Conservation (phyloP, 2,113 vertebrate species). For the Oxyura jamaicensis region DNA sequence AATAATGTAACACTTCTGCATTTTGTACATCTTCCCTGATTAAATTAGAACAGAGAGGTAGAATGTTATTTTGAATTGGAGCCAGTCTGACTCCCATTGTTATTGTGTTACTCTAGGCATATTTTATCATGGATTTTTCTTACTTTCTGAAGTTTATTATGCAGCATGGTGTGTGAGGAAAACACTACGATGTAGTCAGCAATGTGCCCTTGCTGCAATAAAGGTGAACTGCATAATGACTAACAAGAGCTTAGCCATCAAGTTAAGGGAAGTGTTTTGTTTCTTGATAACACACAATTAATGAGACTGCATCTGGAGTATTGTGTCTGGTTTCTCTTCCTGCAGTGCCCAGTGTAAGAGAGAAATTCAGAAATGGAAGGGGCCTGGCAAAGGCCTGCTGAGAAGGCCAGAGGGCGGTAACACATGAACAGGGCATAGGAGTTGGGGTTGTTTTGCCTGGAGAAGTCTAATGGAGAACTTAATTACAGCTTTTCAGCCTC, state of each 20-base stretch:
- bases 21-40: not conserved
- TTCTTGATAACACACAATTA: rapidly evolving
- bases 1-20: not conserved
- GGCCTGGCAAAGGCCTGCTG: not conserved
- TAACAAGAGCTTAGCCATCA: not conserved
- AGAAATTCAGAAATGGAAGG: not conserved
- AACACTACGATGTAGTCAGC: not conserved
- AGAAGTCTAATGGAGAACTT: not conserved
- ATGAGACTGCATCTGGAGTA: not conserved
- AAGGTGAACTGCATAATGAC: not conserved
- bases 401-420: not conserved
- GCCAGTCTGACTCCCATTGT: not conserved
- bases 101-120: not conserved
- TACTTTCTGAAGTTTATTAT: not conserved
- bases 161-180: not conserved
- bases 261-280: not conserved
- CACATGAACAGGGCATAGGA: not conserved
- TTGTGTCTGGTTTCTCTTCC: not conserved
- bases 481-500: not conserved
- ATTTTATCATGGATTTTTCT: not conserved
- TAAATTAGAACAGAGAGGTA: not conserved
- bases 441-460: not conserved
- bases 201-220: not conserved
- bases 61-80: not conserved
- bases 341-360: not conserved